Evolutionary conservation across 1,140 invertebrate genomes (phyloP).

Genomic region (Caerostris darwini): DNA sequence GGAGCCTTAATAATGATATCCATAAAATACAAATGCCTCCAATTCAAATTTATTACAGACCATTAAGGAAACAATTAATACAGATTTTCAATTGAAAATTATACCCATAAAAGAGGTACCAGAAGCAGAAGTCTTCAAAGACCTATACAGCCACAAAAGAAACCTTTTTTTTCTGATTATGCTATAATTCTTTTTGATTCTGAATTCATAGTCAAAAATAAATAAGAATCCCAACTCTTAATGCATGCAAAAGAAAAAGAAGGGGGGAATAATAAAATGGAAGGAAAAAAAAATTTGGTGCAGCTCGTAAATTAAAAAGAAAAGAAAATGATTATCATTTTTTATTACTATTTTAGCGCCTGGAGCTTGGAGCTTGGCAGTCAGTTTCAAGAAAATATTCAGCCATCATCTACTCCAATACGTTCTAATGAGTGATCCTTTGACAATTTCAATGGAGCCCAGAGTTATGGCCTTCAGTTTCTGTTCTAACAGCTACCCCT

Average conservation of each 20-base stretch:
- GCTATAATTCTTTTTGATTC: slow-evolving; percentile 22
- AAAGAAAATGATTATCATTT: slow-evolving; percentile 50
- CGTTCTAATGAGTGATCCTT: slow-evolving; percentile 73
- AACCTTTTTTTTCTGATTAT: background rate
- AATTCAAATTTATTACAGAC: slow-evolving; percentile 40
- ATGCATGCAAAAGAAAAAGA: slow-evolving; percentile 28
- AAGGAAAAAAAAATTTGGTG: background rate
- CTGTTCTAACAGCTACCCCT: slow-evolving; percentile 56
- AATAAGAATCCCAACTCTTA: slow-evolving; percentile 20
- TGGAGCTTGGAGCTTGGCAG: background rate
- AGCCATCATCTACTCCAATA: slow-evolving; percentile 64
- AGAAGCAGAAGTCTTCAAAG: background rate
- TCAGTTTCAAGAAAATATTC: slow-evolving; percentile 52
- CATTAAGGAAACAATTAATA: slow-evolving; percentile 72
- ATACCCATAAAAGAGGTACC: slow-evolving; percentile 39
- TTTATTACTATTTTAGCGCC: slow-evolving; percentile 42
- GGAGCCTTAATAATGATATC: background rate
- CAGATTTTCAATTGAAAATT: slow-evolving; percentile 57
- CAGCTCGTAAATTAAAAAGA: slow-evolving; percentile 63
- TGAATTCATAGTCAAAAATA: slow-evolving; percentile 57
- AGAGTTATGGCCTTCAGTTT: slow-evolving; percentile 58
- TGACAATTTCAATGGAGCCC: slow-evolving; percentile 69
- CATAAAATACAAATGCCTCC: slow-evolving; percentile 46
- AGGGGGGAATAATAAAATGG: background rate
- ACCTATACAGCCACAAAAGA: slow-evolving; percentile 13